Base-by-base conservation (phyloP, 2,113 vertebrate species). In the Erythrocercus mccallii region DNA sequence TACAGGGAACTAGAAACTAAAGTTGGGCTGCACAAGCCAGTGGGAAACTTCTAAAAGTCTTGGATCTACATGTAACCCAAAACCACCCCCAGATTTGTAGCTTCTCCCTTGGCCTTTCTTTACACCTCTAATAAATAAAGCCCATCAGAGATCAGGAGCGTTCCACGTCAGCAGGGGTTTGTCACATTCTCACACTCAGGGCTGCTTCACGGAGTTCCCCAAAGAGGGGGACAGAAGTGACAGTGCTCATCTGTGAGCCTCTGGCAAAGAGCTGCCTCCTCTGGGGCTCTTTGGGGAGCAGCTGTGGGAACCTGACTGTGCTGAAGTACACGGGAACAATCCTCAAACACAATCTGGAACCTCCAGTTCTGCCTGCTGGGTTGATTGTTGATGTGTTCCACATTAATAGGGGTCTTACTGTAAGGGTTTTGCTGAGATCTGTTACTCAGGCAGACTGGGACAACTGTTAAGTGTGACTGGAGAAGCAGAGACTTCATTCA, bases 401-500 rank as follows among this genome's bases (percentile, higher is more conserved):
- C 4, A 0, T 12, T 14, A 9, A 4, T 0, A 5, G 20, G 10
- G 12, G 1, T 35, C 38, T 30, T 14, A 2, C 15, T 56, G 2
- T 0, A 8, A 4, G 48, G 86, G 3, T 21, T 21, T n/a, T 19
- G 65, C 28, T 53, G 78, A 45, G 70, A 13, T n/a, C 37, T 53
- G 6, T 23, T 40, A 2, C 25, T 44, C 35, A 48, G 70, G 23
- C 35, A 48, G 18, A 1, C 69, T 60, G 66, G 23, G 35, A 53
- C 62, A 17, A 1, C 42, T 2, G 0, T 5, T 35, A 3, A 50
- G 30, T 28, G 82, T 20, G 64, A 27, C 1, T 31, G 64, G 37
- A 48, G 57, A 33, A 33, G 68, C 66, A 68, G 76, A 78, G 40
- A 10, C 35, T 68, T 69, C 4, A 11, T 58, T 54, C 13, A 6